These are phyloP conservation scores for Dendroctonus ponderosae DNA, from an alignment of 1,140 invertebrate genomes.

Conservation along the genomic window DNA sequence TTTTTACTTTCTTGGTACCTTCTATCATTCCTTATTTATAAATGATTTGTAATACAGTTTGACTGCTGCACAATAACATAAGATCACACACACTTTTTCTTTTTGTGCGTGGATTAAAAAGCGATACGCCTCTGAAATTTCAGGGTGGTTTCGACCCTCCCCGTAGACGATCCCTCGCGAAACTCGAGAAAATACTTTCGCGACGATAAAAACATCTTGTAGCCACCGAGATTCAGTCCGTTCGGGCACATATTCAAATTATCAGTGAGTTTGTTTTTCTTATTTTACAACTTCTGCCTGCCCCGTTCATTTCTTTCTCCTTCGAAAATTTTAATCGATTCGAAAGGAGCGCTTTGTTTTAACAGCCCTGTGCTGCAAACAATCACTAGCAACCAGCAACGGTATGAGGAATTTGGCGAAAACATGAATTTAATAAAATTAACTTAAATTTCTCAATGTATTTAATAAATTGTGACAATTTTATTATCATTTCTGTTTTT, in stretches of 20 bases:
- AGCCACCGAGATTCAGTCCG: conserved; percentile 50
- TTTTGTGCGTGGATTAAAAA: no score
- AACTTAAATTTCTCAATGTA: no score
- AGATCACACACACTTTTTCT: background rate
- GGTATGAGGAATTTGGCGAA: no score
- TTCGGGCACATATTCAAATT: conserved; percentile 52
- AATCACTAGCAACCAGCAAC: background rate
- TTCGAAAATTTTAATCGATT: conserved; percentile 26
- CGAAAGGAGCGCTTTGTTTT: conserved; percentile 9
- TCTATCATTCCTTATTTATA: no score
- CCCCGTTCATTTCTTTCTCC: conserved; percentile 25
- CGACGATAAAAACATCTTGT: conserved; percentile 52
- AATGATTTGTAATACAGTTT: no score
- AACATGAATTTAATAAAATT: background rate
- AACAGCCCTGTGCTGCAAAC: conserved; percentile 2
- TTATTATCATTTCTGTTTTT: no score
- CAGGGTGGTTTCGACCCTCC: conserved; percentile 45
- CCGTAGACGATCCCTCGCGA: conserved; percentile 36
- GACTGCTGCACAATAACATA: no score
- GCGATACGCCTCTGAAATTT: conserved; percentile 12
- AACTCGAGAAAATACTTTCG: conserved; percentile 47
- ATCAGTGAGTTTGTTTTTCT: conserved; percentile 52
- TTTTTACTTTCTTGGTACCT: no score
- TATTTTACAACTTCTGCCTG: conserved; percentile 42
- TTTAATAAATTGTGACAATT: no score